phyloP scores from a whole-genome alignment of 2,888 invertebrate genomes.

The Scotopteryx bipunctaria region DNA sequence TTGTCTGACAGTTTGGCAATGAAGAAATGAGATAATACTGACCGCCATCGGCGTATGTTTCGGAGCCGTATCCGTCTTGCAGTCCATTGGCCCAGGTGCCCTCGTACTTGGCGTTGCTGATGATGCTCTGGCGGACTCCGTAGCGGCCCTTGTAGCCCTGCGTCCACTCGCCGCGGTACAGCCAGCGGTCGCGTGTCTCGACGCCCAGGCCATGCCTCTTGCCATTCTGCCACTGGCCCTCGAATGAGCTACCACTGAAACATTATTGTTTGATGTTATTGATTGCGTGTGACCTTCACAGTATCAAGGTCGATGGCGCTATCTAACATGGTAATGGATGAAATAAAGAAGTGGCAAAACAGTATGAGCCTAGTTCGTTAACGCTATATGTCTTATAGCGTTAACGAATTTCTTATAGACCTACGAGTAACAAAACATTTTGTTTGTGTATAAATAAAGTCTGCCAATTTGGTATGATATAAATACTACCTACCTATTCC shows the following conservation, averaged over 20 bases:
- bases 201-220: conserved; percentile 99
- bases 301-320: conserved; percentile 11
- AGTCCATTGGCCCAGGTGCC: conserved; percentile 99
- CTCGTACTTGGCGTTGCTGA: conserved; percentile 97
- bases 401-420: too few species aligned
- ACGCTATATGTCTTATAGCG: too few species aligned
- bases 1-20: conserved; percentile 66
- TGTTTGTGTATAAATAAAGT: not conserved
- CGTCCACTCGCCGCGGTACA: conserved; percentile 99
- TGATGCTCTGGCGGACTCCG: conserved; percentile 97
- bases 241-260: conserved; percentile 96
- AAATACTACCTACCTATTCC: conserved; percentile 11
- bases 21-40: conserved; percentile 74
- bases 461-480: conserved; percentile 16
- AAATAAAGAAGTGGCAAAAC: not conserved
- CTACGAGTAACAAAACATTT: not conserved
- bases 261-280: conserved; percentile 26
- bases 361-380: too few species aligned
- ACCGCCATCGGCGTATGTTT: conserved; percentile 99
- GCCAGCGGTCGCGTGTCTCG: conserved; percentile 98
- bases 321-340: conserved; percentile 2
- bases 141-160: conserved; percentile 99
- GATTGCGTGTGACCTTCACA: conserved; percentile 26
- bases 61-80: conserved; percentile 99
- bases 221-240: conserved; percentile 99